Evolutionary conservation across 2,888 invertebrate genomes (phyloP).

Genomic region (Philhelius pedissequus): DNA sequence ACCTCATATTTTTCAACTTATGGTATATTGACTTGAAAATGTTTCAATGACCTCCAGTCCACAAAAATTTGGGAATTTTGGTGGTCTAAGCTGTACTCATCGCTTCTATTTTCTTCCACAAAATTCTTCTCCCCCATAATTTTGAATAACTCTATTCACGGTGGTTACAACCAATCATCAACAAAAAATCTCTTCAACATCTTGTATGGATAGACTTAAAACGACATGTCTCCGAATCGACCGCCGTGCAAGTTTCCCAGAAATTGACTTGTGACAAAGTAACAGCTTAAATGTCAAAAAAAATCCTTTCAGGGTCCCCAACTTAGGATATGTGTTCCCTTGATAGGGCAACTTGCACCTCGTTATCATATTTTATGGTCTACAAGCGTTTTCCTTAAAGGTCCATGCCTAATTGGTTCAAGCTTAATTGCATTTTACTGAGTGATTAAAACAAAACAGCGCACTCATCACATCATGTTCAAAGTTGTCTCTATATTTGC

Average conservation of each 20-base stretch:
- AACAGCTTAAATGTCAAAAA: not conserved
- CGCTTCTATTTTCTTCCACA: no score
- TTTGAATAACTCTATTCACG: no score
- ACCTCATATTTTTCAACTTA: no score
- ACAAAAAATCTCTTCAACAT: no score
- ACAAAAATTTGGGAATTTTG: no score
- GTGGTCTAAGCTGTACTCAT: no score
- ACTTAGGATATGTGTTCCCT: not conserved
- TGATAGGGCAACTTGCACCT: not conserved
- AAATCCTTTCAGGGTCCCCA: not conserved
- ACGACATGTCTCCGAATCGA: not conserved
- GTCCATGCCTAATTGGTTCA: constrained; percentile 53
- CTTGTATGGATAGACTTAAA: no score
- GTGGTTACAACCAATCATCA: no score
- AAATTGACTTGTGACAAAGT: not conserved
- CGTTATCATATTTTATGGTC: constrained; percentile 55
- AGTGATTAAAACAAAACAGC: constrained; percentile 20
- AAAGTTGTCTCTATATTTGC: not conserved
- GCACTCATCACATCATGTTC: constrained; percentile 10
- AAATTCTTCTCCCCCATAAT: no score
- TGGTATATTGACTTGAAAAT: no score
- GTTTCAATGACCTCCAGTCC: no score
- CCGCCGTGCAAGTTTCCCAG: constrained; percentile 42
- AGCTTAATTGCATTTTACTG: constrained; percentile 56
- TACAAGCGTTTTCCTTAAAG: constrained; percentile 42